phyloP scores from a whole-genome alignment of 2,113 vertebrate genomes.

The Progne subis region DNA sequence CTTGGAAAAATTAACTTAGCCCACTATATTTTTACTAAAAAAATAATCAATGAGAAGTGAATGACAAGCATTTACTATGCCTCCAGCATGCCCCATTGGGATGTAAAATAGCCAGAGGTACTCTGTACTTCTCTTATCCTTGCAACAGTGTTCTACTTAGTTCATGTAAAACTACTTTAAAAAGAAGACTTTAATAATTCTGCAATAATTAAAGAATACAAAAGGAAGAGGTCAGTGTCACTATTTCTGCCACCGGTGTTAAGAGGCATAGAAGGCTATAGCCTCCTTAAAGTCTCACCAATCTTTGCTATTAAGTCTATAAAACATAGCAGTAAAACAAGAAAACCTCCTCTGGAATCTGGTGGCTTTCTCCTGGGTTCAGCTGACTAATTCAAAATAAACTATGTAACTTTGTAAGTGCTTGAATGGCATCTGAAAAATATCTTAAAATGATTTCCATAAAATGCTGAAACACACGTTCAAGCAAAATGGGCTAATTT shows the following conservation, averaged over 20 bases:
- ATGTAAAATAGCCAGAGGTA: not conserved
- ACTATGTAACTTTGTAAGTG: not conserved
- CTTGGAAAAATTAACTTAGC: not conserved
- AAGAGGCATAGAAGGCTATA: not conserved
- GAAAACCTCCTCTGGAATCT: not conserved
- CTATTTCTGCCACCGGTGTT: not conserved
- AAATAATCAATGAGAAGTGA: not conserved
- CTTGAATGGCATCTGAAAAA: not conserved
- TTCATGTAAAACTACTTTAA: not conserved
- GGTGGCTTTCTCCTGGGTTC: not conserved
- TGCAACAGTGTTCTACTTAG: not conserved
- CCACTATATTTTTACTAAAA: not conserved
- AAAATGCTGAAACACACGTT: not conserved
- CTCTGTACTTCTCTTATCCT: not conserved
- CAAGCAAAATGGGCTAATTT: not conserved
- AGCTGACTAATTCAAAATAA: constrained; percentile 29
- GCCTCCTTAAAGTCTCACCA: not conserved
- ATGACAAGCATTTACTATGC: not conserved
- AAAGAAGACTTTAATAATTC: not conserved
- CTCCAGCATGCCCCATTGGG: not conserved
- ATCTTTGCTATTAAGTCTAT: not conserved
- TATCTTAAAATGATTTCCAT: constrained; percentile 15
- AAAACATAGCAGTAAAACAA: not conserved
- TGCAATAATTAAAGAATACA: not conserved
- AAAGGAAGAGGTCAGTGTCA: not conserved